Conservation (phyloP, 2,113 vertebrate species). For the Pionites leucogaster region DNA sequence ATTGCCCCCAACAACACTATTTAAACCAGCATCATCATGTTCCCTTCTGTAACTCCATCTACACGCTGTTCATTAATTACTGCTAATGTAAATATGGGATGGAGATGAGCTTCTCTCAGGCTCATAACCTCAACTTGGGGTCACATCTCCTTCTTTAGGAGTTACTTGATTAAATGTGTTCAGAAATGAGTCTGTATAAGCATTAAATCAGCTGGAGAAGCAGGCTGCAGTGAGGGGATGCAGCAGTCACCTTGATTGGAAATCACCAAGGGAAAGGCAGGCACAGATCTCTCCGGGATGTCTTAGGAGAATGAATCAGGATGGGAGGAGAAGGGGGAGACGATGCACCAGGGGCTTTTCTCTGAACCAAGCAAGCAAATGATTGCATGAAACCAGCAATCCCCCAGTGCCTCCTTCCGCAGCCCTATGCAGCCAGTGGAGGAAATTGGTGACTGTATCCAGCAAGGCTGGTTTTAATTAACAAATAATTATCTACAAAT, state of each 20-base stretch:
- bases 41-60: neutral
- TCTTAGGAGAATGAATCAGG: constrained; percentile 7
- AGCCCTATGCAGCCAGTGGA: neutral
- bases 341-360: neutral
- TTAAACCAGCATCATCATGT: neutral
- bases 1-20: neutral
- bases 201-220: neutral
- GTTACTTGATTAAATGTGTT: neutral
- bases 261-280: neutral
- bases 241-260: neutral
- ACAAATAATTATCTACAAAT: constrained; percentile 73
- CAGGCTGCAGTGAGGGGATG: neutral
- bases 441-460: constrained; percentile 68
- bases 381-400: neutral
- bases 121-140: neutral
- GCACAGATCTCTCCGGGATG: neutral
- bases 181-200: neutral
- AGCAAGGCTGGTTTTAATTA: constrained; percentile 71
- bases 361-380: neutral
- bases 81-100: neutral
- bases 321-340: neutral
- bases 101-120: neutral
- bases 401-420: constrained; percentile 35
- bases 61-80: neutral
- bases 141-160: neutral